Percentiles rank a stretch among this genome's conserved stretches.
Evolutionary conservation across 2,888 invertebrate genomes (phyloP).

Genomic region (Embidobia sp.): DNA sequence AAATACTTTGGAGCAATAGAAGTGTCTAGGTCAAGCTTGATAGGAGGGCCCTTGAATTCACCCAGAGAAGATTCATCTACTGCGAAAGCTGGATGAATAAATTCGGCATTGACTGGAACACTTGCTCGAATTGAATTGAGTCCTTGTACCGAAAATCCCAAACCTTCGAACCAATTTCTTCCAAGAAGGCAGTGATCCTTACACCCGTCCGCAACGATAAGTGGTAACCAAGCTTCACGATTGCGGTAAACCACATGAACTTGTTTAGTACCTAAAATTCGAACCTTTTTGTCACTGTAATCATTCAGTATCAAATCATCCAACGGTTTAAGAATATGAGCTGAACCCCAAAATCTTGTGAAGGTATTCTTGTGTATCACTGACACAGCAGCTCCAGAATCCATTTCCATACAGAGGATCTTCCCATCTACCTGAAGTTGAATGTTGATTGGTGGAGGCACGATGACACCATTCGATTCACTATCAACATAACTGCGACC

Average conservation of each 20-base stretch:
- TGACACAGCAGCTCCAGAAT: neutral
- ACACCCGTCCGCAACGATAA: neutral
- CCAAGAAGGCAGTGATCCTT: neutral
- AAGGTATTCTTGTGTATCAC: neutral
- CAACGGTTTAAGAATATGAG: neutral
- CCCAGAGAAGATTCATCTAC: neutral
- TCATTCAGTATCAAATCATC: neutral
- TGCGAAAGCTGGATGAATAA: constrained; percentile 3
- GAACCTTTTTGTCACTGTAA: constrained; percentile 4
- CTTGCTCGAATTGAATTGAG: neutral
- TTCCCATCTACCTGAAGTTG: neutral
- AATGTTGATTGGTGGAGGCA: neutral
- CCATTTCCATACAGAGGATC: neutral
- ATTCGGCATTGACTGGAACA: neutral
- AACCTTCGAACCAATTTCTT: constrained; percentile 1
- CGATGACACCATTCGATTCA: neutral
- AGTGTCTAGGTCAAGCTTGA: neutral
- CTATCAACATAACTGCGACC: too few species aligned
- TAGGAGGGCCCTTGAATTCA: neutral
- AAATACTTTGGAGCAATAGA: constrained; percentile 5
- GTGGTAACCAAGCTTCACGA: neutral
- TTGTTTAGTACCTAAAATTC: constrained; percentile 2
- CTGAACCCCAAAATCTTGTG: neutral
- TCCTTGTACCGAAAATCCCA: neutral
- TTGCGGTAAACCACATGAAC: neutral